Base-by-base conservation (phyloP, 2,888 invertebrate species). In the Diogma glabrata region DNA sequence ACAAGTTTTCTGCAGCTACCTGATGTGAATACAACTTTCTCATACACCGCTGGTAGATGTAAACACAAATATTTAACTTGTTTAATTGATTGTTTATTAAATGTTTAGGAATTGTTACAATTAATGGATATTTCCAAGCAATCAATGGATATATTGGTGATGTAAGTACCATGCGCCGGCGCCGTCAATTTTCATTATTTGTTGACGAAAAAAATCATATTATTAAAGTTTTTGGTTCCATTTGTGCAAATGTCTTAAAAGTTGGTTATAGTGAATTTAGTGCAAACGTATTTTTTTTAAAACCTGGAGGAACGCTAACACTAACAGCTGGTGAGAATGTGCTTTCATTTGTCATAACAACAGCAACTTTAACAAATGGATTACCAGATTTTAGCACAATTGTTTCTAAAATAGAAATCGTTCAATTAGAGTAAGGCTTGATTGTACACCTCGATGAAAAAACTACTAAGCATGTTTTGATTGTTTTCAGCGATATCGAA, bases 1-100 rank as follows among this genome's bases (percentile, higher is more conserved):
- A n/a, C 23, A 8, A 43, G 43, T 43, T 43, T n/a, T n/a, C n/a
- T n/a, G n/a, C n/a, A n/a, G n/a, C n/a, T 43, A 43, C 43, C 43
- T 7, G 43, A 43, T 22, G 43, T 43, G 5, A 23, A n/a, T 3
- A 43, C 43, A 22, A 43, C 20, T 14, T 43, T 43, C 14, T 22
- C 43, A 22, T 43, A 22, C 14, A 23, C 22, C 3, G 12, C 43
- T n/a, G 43, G 43, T 7, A 20, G 22, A 22, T 43, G n/a, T n/a
- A n/a, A n/a, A n/a, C n/a, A n/a, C n/a, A n/a, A n/a, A n/a, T n/a
- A n/a, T n/a, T n/a, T n/a, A n/a, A n/a, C n/a, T n/a, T n/a, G n/a
- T n/a, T n/a, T n/a, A n/a, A n/a, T n/a, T n/a, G n/a, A n/a, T n/a
- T n/a, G n/a, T n/a, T n/a, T n/a, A n/a, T n/a, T n/a, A n/a, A n/a